Base-by-base conservation (phyloP, 2,888 invertebrate species). In the Epirrhoe tristata region DNA sequence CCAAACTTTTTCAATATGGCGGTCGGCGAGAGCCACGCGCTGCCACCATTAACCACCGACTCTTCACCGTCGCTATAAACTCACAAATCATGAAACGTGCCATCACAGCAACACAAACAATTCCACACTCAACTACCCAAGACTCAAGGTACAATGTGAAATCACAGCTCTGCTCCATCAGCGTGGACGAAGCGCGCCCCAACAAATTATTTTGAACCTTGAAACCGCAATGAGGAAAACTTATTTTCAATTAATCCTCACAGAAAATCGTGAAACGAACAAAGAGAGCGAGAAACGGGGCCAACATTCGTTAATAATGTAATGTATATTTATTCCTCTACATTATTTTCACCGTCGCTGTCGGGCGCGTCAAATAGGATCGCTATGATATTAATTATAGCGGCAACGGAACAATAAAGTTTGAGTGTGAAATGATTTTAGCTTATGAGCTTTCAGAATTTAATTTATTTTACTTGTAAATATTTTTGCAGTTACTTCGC, bases 281-380 rank as follows among this genome's bases (percentile, higher is more conserved):
- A 93, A 93, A 93, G 93, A 93, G 93, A 93, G 88, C 89, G 88
- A 85, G 90, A 91, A 93, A 92, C 85, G 90, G 85, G 93, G 92
- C 91, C 92, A 93, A 90, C 92, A 91, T 93, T 93, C 90, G 93
- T 92, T 93, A 93, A 93, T 93, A 92, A 92, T 91, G 91, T 92
- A 93, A 92, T 91, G 90, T 91, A 90, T 92, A 91, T 93, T 91
- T 91, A 91, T 91, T 92, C 88, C 84, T 89, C 85, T 89, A 90
- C 88, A 87, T 91, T 91, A 91, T 87, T 91, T 71, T 85, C 79
- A 82, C 79, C 79, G 82, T 84, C 79, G 81, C 85, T 84, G 85
- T 86, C 84, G 85, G 85, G 80, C 84, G 83, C 82, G 83, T 84
- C 81, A 85, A 87, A 85, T 87, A 81, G 80, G 75, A 80, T 82